phyloP scores from a whole-genome alignment of 2,797 vertebrate genomes.

The Hemitrygon akajei region DNA sequence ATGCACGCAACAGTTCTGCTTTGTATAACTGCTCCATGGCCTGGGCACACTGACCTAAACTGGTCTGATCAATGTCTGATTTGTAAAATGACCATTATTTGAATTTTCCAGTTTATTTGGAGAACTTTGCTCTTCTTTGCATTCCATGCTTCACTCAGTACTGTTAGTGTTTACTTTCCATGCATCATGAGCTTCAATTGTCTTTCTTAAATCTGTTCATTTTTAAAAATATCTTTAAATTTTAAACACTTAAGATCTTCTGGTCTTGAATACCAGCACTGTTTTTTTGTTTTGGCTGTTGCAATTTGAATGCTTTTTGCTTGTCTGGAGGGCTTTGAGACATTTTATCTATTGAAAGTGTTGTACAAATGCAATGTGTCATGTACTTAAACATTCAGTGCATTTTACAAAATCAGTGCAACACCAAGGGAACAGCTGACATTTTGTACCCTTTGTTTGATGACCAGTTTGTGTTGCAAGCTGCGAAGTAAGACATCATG shows the following conservation, averaged over 20 bases:
- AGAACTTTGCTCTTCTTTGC: neutral
- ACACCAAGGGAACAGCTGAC: neutral
- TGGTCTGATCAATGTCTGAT: neutral
- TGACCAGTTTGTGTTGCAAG: neutral
- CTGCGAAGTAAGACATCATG: neutral
- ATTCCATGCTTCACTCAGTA: neutral
- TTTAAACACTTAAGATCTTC: neutral
- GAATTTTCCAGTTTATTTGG: neutral
- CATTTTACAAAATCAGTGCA: neutral
- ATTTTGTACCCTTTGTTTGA: neutral
- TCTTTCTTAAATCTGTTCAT: neutral
- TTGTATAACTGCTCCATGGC: neutral
- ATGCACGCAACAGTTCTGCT: neutral
- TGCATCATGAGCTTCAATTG: neutral
- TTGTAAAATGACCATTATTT: neutral
- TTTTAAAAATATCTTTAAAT: no score
- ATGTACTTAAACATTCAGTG: neutral
- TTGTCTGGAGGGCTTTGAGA: neutral
- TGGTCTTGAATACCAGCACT: neutral
- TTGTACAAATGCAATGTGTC: neutral
- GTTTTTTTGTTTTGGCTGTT: neutral
- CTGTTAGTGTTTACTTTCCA: neutral
- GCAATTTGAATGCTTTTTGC: neutral
- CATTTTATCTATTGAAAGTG: neutral
- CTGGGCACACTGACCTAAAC: neutral